Conservation (phyloP, 2,888 invertebrate genomes). For the Tetheella fluctuosa region DNA sequence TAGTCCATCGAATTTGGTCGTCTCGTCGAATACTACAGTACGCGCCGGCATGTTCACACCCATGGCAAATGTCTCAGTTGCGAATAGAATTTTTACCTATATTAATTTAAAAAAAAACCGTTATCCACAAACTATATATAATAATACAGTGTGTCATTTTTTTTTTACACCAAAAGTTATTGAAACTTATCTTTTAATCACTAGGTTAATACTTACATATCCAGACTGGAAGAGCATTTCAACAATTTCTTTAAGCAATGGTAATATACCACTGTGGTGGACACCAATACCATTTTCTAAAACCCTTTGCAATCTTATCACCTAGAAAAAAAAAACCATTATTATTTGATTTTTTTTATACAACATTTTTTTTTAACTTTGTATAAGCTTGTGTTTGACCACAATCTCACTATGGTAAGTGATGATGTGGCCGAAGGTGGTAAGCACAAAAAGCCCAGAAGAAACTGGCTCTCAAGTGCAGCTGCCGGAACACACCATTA, state of each 20-base stretch:
- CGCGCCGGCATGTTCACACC: constrained; percentile 99
- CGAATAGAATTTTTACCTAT: constrained; percentile 93
- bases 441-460: too few species aligned
- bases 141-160: background rate
- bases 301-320: constrained; percentile 70
- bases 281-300: constrained; percentile 95
- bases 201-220: constrained; percentile 87
- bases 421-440: too few species aligned
- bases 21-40: constrained; percentile 97
- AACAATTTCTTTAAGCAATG: constrained; percentile 99
- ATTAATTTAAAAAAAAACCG: background rate
- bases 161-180: too few species aligned
- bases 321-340: constrained; percentile 47
- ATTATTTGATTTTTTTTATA: too few species aligned
- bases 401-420: too few species aligned
- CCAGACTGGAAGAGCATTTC: constrained; percentile 98
- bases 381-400: too few species aligned
- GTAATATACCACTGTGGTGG: constrained; percentile 99
- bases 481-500: too few species aligned
- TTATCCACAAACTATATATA: background rate
- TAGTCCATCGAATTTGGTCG: constrained; percentile 95
- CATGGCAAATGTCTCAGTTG: constrained; percentile 99
- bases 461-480: too few species aligned
- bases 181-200: background rate
- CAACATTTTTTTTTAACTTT: too few species aligned